These are phyloP conservation scores for Glossosoma conforme DNA, from an alignment of 1,140 invertebrate genomes.

Conservation along the genomic window DNA sequence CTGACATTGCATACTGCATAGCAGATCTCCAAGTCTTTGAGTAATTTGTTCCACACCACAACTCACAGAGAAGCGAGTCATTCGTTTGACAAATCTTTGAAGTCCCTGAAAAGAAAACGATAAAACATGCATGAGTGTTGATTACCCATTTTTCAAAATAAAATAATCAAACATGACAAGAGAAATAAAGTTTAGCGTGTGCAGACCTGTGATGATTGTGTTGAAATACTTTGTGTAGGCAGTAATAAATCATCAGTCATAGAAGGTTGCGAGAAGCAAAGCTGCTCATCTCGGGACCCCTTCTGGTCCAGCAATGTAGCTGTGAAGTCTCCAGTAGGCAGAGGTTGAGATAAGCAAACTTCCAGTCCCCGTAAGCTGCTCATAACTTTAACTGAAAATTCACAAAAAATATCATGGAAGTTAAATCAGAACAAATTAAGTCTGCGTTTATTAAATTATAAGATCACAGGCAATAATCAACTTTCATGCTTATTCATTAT, in stretches of 20 bases:
- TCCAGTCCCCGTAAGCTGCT: slow-evolving; percentile 13
- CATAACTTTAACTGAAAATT: slow-evolving; percentile 10
- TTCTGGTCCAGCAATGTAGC: slow-evolving; percentile 34
- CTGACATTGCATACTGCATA: slow-evolving; percentile 24
- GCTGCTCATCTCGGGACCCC: slow-evolving; percentile 38
- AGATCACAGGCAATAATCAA: no score
- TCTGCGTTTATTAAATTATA: no score
- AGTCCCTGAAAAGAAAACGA: slow-evolving; percentile 53
- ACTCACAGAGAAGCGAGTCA: slow-evolving; percentile 87
- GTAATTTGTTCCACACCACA: slow-evolving; percentile 52
- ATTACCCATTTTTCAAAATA: neutral
- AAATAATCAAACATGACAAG: neutral
- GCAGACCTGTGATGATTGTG: slow-evolving; percentile 29
- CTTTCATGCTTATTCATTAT: no score
- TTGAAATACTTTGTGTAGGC: slow-evolving; percentile 63
- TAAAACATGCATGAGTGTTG: neutral
- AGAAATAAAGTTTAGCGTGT: neutral
- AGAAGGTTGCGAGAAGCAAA: slow-evolving; percentile 85
- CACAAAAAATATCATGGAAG: slow-evolving; percentile 7
- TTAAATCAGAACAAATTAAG: no score
- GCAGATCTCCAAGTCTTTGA: slow-evolving; percentile 17
- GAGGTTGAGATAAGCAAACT: slow-evolving; percentile 35
- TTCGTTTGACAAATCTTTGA: slow-evolving; percentile 78
- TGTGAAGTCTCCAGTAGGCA: slow-evolving; percentile 25
- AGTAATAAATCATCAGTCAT: slow-evolving; percentile 78